A percentile compares a stretch with the other conserved stretches of the same genome.
These are phyloP conservation scores for Cataglyphis albicans DNA, from an alignment of 2,888 invertebrate species.

Conservation along the genomic window DNA sequence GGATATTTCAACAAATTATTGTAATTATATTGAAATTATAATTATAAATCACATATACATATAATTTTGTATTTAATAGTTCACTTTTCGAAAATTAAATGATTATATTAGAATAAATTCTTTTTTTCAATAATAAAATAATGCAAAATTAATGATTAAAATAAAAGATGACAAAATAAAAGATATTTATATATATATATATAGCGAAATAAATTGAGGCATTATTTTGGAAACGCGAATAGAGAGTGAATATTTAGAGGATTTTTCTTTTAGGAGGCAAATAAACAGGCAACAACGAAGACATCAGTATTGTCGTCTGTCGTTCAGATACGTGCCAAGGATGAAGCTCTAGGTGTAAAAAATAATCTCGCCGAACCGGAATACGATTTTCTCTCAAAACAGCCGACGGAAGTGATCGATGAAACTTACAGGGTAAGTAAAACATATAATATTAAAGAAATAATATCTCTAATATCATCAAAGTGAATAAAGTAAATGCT, in stretches of 20 bases:
- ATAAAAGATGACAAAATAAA: neutral
- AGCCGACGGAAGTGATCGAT: constrained; percentile 94
- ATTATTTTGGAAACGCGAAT: neutral
- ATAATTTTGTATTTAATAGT: too few species aligned
- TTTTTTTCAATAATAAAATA: neutral
- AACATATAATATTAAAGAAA: neutral
- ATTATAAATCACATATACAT: neutral
- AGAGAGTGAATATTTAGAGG: neutral
- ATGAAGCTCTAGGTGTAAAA: constrained; percentile 86
- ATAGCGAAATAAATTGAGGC: neutral
- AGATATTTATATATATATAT: neutral
- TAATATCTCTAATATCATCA: neutral
- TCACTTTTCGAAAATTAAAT: neutral
- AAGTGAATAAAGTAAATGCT: neutral
- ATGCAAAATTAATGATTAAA: neutral
- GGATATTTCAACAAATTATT: neutral
- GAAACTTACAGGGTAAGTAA: constrained; percentile 92
- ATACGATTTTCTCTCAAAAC: constrained; percentile 94
- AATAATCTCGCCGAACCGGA: constrained; percentile 93
- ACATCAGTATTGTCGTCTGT: constrained; percentile 87
- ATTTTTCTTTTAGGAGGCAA: constrained; percentile 11
- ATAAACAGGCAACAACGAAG: constrained; percentile 72
- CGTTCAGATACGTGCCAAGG: constrained; percentile 87
- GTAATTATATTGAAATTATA: neutral
- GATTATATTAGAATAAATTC: neutral